Evolutionary conservation across 2,113 vertebrate species (phyloP), one percentile per base, ranked within the genome.

Genomic region (Struthidea cinerea): DNA sequence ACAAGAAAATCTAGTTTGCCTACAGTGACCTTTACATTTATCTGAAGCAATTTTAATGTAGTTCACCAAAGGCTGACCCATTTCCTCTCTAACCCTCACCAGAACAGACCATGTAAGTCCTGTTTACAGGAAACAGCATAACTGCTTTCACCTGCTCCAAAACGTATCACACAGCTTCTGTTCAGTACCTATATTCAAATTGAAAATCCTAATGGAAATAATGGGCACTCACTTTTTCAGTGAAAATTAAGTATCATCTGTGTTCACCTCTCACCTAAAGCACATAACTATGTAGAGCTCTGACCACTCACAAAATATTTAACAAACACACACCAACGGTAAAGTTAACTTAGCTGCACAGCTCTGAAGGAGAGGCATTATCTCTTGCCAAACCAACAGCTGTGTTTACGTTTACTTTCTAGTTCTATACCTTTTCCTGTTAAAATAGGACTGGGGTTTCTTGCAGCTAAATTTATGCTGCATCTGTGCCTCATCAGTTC

Each of bases 11-110:
- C 84, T 71, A 81, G 75, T 88, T 88, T 95, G 81, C 60, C 90
- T 86, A 70, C 33, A 41, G 16, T 95, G 91, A 95, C 94, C 91
- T 95, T 96, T 90, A 93, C 21, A 39, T 81, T 97, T 79, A 78
- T 52, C 46, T 91, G 67, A 88, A 90, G 65, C 27, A 60, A 84
- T 78, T 93, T 76, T 78, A 89, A 87, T 26, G 53, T 20, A 74
- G 85, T 59, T 91, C 82, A 92, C 64, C 87, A 91, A 78, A 93
- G 39, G 32, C 64, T 92, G 81, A 93, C 17, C 39, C 47, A 33
- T 63, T 95, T 81, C 33, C 75, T 91, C 70, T 85, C 68, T 52
- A 69, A 76, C 11, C 10, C 57, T 33, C 59, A 64, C 37, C 30
- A 93, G n/a, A 91, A 75, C 10, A 80, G 33, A 41, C 16, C 32